Percentiles rank a stretch among this genome's conserved stretches.
phyloP scores from a whole-genome alignment of 2,113 vertebrate genomes.

The Copsychus sechellarum region DNA sequence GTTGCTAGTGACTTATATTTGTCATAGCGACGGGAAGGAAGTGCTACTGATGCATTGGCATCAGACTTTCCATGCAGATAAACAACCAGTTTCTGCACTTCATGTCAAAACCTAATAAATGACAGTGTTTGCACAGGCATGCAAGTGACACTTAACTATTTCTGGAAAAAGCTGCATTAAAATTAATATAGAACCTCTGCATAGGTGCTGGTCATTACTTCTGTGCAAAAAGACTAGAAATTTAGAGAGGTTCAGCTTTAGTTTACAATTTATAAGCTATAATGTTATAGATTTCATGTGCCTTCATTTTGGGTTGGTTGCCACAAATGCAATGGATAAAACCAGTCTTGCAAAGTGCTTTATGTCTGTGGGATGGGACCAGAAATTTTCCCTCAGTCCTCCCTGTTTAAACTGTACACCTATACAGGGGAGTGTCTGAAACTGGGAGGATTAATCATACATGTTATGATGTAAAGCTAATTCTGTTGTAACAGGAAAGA shows the following conservation, averaged over 20 bases:
- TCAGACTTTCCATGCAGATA: background rate
- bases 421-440: background rate
- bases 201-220: slow-evolving; percentile 28
- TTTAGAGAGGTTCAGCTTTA: slow-evolving; percentile 20
- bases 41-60: background rate
- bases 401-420: background rate
- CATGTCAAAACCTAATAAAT: background rate
- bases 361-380: background rate
- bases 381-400: background rate
- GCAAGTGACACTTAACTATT: background rate
- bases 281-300: slow-evolving; percentile 40
- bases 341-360: slow-evolving; percentile 42
- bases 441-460: background rate
- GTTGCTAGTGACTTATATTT: background rate
- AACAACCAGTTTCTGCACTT: background rate
- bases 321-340: background rate
- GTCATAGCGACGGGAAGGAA: background rate
- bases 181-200: background rate
- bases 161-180: background rate
- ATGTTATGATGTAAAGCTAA: background rate
- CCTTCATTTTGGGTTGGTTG: slow-evolving; percentile 63
- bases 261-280: slow-evolving; percentile 38
- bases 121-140: background rate
- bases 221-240: background rate
- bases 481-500: slow-evolving; percentile 12